Evolutionary conservation across 2,113 vertebrate genomes (phyloP).

Genomic region (Phocoena sinus): DNA sequence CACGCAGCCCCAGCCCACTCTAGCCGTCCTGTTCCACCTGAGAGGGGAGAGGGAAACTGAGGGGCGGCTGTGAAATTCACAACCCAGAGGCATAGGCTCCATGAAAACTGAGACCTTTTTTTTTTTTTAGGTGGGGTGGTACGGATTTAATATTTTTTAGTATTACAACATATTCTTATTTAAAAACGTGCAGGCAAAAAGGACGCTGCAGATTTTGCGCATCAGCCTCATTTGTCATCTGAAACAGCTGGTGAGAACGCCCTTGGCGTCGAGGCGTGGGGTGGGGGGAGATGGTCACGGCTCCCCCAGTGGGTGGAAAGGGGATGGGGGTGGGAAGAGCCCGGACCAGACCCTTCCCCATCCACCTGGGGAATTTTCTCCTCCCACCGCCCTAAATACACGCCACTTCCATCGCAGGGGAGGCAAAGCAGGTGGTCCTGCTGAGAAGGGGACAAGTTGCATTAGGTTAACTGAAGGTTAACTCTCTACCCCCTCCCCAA

Average conservation of each 20-base stretch:
- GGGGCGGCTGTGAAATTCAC: not conserved
- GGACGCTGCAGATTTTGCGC: slow-evolving; percentile 79
- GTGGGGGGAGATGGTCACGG: not conserved
- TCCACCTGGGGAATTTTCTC: not conserved
- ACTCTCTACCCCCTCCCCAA: not conserved
- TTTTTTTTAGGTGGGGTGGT: slow-evolving; percentile 48
- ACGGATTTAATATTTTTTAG: slow-evolving; percentile 84
- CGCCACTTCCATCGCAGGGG: not conserved
- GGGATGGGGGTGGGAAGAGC: not conserved
- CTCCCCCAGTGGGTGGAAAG: not conserved
- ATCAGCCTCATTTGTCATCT: slow-evolving; percentile 77
- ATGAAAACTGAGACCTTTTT: not conserved
- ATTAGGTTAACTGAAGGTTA: not conserved
- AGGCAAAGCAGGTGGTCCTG: not conserved
- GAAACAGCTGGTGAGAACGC: slow-evolving; percentile 54
- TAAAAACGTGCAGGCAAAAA: slow-evolving; percentile 81
- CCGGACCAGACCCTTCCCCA: not conserved
- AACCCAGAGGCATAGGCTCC: not conserved
- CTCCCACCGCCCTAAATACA: not conserved
- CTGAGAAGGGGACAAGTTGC: not conserved
- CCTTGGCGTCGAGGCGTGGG: not conserved
- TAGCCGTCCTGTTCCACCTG: not conserved
- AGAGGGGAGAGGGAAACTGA: not conserved
- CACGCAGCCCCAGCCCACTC: not conserved
- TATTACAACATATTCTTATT: slow-evolving; percentile 85